phyloP scores from a whole-genome alignment of 2,113 vertebrate species.

The Arothron firmamentum region DNA sequence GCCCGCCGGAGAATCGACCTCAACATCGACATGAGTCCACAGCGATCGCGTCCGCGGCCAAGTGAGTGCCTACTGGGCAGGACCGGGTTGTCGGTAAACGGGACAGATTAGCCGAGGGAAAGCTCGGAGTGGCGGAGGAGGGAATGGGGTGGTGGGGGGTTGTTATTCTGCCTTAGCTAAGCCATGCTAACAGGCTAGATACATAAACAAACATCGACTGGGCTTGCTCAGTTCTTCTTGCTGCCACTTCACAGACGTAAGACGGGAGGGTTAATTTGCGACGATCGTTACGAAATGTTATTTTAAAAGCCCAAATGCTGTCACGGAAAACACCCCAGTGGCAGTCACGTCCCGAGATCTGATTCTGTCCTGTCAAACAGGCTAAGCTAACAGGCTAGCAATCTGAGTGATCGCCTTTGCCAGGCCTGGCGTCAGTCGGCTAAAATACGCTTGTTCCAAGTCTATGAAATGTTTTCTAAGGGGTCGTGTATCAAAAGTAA shows the following conservation, averaged over 20 bases:
- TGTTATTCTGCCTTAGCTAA: slow-evolving; percentile 41
- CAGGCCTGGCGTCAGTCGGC: slow-evolving; percentile 46
- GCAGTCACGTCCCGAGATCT: slow-evolving; percentile 29
- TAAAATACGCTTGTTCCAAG: neutral
- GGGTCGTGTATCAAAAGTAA: neutral
- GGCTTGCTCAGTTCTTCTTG: slow-evolving; percentile 1
- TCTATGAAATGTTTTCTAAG: neutral
- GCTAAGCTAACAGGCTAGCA: slow-evolving; percentile 55
- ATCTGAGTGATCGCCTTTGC: slow-evolving; percentile 28
- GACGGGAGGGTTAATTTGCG: neutral
- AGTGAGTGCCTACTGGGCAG: slow-evolving; percentile 68
- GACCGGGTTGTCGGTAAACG: slow-evolving; percentile 28
- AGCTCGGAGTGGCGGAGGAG: slow-evolving; percentile 39
- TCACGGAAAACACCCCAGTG: slow-evolving; percentile 20
- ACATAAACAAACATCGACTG: slow-evolving; percentile 73
- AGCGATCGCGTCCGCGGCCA: slow-evolving; percentile 76
- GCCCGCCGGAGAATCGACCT: slow-evolving; percentile 78
- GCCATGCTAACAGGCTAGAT: slow-evolving; percentile 64
- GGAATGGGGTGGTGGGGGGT: slow-evolving; percentile 44
- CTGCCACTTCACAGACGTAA: neutral
- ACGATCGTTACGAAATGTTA: neutral
- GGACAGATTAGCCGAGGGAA: slow-evolving; percentile 40
- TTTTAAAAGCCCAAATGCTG: slow-evolving; percentile 2
- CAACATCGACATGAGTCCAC: slow-evolving; percentile 80
- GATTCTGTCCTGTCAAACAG: slow-evolving; percentile 55